Conservation (phyloP, 2,888 invertebrate genomes). For the Drosophila macrospina region DNA sequence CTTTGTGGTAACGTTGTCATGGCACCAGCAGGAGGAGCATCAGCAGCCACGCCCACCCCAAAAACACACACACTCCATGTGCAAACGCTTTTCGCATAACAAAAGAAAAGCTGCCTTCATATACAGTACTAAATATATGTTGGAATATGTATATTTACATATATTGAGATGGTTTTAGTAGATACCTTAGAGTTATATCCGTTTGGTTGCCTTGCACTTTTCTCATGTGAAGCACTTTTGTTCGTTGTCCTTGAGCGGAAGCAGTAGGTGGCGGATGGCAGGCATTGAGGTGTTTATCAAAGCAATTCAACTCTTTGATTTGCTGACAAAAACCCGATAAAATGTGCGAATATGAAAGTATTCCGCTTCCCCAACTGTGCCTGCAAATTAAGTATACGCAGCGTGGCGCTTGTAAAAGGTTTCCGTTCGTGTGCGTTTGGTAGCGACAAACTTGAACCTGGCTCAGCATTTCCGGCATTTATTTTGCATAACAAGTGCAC, state of each 20-base stretch:
- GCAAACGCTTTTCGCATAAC: slow-evolving; percentile 49
- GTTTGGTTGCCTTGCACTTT: slow-evolving; percentile 36
- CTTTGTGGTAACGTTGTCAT: slow-evolving; percentile 40
- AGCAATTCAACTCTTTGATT: slow-evolving; percentile 58
- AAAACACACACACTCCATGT: slow-evolving; percentile 32
- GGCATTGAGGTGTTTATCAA: slow-evolving; percentile 55
- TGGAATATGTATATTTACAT: not conserved
- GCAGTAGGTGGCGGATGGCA: slow-evolving; percentile 11
- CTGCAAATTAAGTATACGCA: slow-evolving; percentile 41
- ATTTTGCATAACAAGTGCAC: slow-evolving; percentile 35
- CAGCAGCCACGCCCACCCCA: slow-evolving; percentile 14
- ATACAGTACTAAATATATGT: not conserved
- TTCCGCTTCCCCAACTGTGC: slow-evolving; percentile 24
- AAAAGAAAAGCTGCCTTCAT: slow-evolving; percentile 70
- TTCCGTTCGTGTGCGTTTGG: not conserved
- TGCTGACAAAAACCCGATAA: slow-evolving; percentile 34
- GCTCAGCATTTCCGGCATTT: slow-evolving; percentile 8
- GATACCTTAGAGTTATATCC: slow-evolving; percentile 17
- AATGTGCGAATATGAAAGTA: slow-evolving; percentile 12
- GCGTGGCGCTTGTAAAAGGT: slow-evolving; percentile 6
- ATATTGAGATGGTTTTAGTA: slow-evolving; percentile 6
- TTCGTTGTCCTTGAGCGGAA: slow-evolving; percentile 38
- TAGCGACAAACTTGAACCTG: not conserved
- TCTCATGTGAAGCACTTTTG: slow-evolving; percentile 21
- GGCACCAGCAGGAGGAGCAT: slow-evolving; percentile 31